A percentile compares a stretch with the other conserved stretches of the same genome.
Conservation (phyloP, 2,888 invertebrate species). For the Aleiodes alternator region DNA sequence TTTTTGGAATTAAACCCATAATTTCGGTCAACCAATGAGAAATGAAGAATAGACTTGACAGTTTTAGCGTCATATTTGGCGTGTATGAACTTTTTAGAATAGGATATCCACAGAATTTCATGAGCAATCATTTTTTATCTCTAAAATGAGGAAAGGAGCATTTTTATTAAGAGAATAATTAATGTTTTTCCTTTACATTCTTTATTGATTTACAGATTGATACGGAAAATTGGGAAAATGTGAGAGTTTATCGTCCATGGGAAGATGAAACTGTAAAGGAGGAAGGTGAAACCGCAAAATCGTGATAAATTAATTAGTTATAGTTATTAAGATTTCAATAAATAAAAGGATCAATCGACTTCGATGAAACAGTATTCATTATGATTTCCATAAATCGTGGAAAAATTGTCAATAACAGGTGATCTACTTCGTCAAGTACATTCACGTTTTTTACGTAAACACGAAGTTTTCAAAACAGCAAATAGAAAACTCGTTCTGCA, state of each 20-base stretch:
- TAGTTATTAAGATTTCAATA: conserved; percentile 9
- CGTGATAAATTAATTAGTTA: not conserved
- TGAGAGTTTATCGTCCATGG: conserved; percentile 91
- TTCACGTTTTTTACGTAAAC: no score
- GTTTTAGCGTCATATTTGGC: no score
- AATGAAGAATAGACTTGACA: no score
- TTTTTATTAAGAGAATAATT: conserved; percentile 1
- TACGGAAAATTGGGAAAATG: conserved; percentile 90
- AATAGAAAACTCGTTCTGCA: no score
- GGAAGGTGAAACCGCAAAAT: conserved; percentile 78
- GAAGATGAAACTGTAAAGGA: conserved; percentile 81
- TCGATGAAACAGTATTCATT: not conserved
- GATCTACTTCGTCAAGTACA: no score
- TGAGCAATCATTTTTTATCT: no score
- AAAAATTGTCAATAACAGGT: not conserved
- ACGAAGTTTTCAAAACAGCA: no score
- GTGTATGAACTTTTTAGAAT: no score
- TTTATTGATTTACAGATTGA: conserved; percentile 77
- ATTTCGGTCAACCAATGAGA: no score
- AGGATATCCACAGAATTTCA: no score
- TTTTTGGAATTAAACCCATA: no score
- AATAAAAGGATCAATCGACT: conserved; percentile 16
- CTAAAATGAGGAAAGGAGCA: not conserved
- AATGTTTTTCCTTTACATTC: not conserved
- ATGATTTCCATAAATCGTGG: conserved; percentile 5